These are phyloP conservation scores for Dendrocopos noguchii DNA, from an alignment of 2,113 vertebrate genomes.

Conservation along the genomic window DNA sequence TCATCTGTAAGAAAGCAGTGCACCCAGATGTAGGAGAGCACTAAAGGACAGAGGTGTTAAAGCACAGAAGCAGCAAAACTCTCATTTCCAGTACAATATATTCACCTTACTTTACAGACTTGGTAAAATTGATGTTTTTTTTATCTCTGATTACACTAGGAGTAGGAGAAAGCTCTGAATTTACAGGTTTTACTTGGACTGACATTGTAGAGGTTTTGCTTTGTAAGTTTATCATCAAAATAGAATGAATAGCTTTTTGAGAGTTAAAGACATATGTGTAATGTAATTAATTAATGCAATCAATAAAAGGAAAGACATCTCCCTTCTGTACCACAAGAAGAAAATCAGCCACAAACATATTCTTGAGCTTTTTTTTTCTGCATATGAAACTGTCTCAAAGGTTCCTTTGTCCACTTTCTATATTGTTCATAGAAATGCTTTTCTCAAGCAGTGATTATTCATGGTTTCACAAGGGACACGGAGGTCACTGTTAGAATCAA, in stretches of 20 bases:
- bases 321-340: neutral
- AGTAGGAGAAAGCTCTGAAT: neutral
- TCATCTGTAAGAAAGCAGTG: neutral
- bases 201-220: neutral
- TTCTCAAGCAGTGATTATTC: conserved; percentile 53
- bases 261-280: neutral
- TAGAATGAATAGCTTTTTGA: neutral
- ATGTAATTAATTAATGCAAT: neutral
- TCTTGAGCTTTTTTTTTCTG: neutral
- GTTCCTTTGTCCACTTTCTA: conserved; percentile 46
- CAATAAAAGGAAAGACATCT: neutral
- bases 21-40: neutral
- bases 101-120: neutral
- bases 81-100: neutral
- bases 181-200: neutral
- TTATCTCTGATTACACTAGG: neutral
- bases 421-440: conserved; percentile 27
- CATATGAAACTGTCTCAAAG: neutral
- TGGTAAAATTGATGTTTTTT: neutral
- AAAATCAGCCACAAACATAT: neutral
- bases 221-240: neutral
- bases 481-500: conserved; percentile 18
- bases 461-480: conserved; percentile 49
- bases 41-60: neutral
- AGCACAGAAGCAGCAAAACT: neutral